These are phyloP conservation scores for Eubasilissa splendida DNA, from an alignment of 2,888 invertebrate species.

Conservation along the genomic window DNA sequence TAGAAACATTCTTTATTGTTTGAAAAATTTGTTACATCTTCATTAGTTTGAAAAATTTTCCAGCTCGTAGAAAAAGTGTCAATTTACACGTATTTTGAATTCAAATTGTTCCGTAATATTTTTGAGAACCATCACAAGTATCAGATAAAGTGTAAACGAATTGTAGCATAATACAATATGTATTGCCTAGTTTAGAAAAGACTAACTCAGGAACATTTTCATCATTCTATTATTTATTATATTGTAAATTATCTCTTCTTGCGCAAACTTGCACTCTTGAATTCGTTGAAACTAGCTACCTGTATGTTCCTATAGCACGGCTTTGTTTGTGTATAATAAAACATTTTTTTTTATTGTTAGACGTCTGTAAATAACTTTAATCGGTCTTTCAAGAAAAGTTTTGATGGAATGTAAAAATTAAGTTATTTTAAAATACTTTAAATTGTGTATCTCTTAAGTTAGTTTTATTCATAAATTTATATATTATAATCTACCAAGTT, in stretches of 20 bases:
- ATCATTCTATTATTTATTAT: slow-evolving; percentile 3
- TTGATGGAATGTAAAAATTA: slow-evolving; percentile 18
- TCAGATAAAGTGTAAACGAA: no score
- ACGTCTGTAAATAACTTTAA: slow-evolving; percentile 24
- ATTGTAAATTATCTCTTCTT: neutral
- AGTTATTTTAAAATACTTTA: slow-evolving; percentile 9
- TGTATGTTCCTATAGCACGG: slow-evolving; percentile 20
- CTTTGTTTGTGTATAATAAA: slow-evolving; percentile 27
- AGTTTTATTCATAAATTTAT: slow-evolving; percentile 3
- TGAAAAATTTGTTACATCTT: no score
- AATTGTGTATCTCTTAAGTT: slow-evolving; percentile 4
- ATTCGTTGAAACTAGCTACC: neutral
- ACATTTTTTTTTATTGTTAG: slow-evolving; percentile 13
- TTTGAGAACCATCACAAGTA: no score
- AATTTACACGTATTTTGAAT: no score
- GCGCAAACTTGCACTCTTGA: neutral
- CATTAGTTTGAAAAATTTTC: no score
- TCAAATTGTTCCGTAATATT: no score
- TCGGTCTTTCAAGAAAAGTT: neutral
- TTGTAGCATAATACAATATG: no score
- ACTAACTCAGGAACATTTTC: no score
- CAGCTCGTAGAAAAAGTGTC: no score
- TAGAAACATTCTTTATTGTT: no score
- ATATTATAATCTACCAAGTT: neutral
- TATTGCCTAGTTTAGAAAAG: no score